Evolutionary conservation across 2,888 invertebrate genomes (phyloP), one percentile per base, ranked within the genome.

Genomic region (Dendrolimus houi): DNA sequence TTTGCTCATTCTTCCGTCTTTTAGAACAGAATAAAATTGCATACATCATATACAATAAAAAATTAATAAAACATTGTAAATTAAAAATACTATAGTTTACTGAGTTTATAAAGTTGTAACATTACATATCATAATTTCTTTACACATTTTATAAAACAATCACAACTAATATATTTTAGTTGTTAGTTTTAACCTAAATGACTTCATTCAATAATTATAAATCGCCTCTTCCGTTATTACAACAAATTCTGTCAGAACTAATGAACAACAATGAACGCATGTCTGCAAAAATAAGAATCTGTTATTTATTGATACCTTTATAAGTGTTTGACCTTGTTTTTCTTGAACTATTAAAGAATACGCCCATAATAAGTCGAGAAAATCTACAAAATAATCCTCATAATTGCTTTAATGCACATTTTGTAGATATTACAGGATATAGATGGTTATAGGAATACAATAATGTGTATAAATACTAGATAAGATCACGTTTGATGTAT

Each of bases 391-490:
- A 74, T 70, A 66, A 59, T 3, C 70, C 62, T 66, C 59, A 59
- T 77, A 75, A 77, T 76, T 76, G 64, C 61, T 41, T 29, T 52
- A 64, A 69, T 66, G 63, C 62, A 58, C 67, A 69, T 65, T 64
- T 52, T 63, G 67, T 68, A 68, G 29, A 29, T 29, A 29, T 29
- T 29, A 66, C 71, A 71, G 77, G 77, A 75, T 75, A 72, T 71
- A 71, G 65, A 74, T 69, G 65, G 65, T 75, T 77, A 77, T 72
- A 70, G 66, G 68, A 63, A 67, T 75, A 79, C 66, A 71, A 64
- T 68, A 67, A 71, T 70, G 63, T 68, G 74, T 82, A 82, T 82
- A 82, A 75, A 82, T 80, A 80, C 71, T 60, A 65, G 70, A 68
- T 55, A 59, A 69, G 64, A 71, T 73, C 64, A 70, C 61, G 62